These are phyloP conservation scores for Anseranas semipalmata DNA, from an alignment of 2,113 vertebrate genomes.

Conservation along the genomic window DNA sequence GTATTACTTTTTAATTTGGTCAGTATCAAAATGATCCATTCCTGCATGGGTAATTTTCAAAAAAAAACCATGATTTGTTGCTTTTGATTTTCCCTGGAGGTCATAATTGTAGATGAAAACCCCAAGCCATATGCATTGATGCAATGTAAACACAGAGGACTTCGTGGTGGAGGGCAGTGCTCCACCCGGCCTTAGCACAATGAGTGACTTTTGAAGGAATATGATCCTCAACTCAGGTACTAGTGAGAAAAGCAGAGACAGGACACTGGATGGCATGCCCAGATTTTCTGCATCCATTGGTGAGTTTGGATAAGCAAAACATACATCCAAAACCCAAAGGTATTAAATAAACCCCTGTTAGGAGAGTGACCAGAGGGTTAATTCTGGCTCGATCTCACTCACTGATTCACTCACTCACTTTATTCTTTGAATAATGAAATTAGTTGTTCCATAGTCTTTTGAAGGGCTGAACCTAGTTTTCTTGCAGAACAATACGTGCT, in stretches of 20 bases:
- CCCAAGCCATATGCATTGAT: neutral
- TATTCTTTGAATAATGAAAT: conserved; percentile 68
- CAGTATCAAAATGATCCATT: neutral
- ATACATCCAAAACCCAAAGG: neutral
- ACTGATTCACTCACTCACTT: neutral
- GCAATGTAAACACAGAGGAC: neutral
- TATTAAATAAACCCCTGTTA: neutral
- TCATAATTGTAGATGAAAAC: neutral
- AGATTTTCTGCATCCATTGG: neutral
- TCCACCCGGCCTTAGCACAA: neutral
- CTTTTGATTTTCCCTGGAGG: neutral
- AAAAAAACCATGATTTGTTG: neutral
- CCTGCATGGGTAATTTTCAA: neutral
- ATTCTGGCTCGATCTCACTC: neutral
- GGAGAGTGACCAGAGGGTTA: conserved; percentile 33
- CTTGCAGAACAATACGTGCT: conserved; percentile 58
- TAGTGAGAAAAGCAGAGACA: neutral
- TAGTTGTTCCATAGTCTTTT: conserved; percentile 53
- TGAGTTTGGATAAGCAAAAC: neutral
- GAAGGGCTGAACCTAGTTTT: conserved; percentile 54
- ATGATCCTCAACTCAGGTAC: neutral
- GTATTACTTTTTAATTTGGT: neutral
- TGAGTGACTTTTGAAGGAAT: neutral
- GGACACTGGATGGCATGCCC: too few relatives aligned
- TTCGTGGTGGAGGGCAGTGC: neutral